Percentiles rank a stretch among this genome's conserved stretches.
Conservation (phyloP, 2,888 invertebrate genomes). For the Parasteatoda lunata region DNA sequence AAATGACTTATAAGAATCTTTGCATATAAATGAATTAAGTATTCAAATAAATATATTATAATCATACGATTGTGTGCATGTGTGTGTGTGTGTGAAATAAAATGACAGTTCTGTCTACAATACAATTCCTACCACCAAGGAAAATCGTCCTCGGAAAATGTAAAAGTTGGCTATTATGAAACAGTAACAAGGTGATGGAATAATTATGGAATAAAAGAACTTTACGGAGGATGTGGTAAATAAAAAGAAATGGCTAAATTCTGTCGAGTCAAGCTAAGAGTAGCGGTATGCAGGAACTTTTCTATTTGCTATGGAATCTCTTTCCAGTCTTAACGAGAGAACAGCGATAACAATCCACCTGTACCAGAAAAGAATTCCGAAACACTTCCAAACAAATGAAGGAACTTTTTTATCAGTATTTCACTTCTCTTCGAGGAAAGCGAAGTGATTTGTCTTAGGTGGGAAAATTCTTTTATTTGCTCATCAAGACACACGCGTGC, state of each 20-base stretch:
- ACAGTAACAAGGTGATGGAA: too few relatives aligned
- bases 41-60: too few relatives aligned
- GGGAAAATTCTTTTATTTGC: constrained; percentile 55
- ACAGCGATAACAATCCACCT: not conserved
- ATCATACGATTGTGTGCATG: too few relatives aligned
- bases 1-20: too few relatives aligned
- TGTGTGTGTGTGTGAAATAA: too few relatives aligned
- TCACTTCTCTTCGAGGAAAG: constrained; percentile 1
- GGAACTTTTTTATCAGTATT: not conserved
- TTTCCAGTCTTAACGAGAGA: not conserved
- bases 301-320: not conserved
- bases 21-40: too few relatives aligned
- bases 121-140: too few relatives aligned
- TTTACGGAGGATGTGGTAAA: not conserved
- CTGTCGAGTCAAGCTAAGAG: not conserved
- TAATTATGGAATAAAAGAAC: too few relatives aligned
- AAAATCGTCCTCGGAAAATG: too few relatives aligned
- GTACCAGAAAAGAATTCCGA: not conserved
- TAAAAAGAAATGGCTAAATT: not conserved
- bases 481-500: constrained; percentile 47
- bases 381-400: not conserved
- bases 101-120: too few relatives aligned
- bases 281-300: not conserved
- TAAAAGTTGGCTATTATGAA: too few relatives aligned
- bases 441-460: constrained; percentile 53